Percentiles rank a stretch among this genome's conserved stretches.
Conservation (phyloP, 2,797 vertebrate genomes). For the Cryptoprocta ferox region DNA sequence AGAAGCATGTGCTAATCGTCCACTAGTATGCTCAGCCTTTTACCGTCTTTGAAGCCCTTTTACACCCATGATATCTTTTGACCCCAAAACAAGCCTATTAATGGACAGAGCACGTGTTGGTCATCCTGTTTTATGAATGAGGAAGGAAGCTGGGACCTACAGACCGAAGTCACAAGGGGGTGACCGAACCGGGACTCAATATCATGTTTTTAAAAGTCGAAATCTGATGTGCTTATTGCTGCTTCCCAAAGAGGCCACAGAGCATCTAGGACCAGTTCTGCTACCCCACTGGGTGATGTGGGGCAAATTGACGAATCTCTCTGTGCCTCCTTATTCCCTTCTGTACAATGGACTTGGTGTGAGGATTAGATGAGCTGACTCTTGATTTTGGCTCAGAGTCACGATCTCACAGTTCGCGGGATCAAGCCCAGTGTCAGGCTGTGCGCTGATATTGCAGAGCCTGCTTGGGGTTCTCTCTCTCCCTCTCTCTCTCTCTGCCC, state of each 20-base stretch:
- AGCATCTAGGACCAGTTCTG: background rate
- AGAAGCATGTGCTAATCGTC: background rate
- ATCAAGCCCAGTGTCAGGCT: background rate
- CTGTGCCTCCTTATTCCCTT: background rate
- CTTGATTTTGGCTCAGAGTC: background rate
- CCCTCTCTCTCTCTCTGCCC: background rate
- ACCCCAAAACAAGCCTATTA: background rate
- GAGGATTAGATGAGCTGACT: background rate
- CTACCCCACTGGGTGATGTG: background rate
- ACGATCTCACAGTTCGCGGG: background rate
- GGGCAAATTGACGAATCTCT: background rate
- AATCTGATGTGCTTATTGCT: background rate
- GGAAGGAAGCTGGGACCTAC: slow-evolving; percentile 42
- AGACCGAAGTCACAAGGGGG: background rate
- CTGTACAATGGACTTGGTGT: background rate
- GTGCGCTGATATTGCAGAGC: background rate
- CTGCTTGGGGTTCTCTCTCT: background rate
- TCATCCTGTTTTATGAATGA: slow-evolving; percentile 27
- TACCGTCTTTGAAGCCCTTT: background rate
- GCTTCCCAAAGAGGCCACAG: background rate
- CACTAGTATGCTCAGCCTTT: background rate
- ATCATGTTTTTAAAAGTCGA: background rate
- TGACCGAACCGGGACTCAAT: background rate
- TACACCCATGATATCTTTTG: background rate
- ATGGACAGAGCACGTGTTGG: background rate